These are phyloP conservation scores for Albula goreensis DNA, from an alignment of 2,113 vertebrate genomes.

Conservation along the genomic window DNA sequence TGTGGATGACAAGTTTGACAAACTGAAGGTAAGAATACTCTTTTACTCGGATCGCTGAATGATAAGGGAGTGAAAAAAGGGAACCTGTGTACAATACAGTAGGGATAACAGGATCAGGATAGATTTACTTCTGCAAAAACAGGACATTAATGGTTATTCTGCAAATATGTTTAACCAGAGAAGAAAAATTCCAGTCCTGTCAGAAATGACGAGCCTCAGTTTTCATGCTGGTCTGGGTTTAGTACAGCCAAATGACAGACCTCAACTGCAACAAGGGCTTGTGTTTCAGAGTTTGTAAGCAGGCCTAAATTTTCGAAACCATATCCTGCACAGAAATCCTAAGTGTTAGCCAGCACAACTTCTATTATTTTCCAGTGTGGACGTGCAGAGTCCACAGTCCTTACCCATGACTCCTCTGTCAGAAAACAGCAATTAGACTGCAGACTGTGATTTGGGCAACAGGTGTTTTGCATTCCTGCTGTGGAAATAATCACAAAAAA, in stretches of 20 bases:
- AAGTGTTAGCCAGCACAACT: not conserved
- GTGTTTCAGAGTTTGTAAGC: not conserved
- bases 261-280: not conserved
- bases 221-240: not conserved
- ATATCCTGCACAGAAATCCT: not conserved
- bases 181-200: not conserved
- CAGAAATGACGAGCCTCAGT: not conserved
- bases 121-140: not conserved
- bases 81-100: not conserved
- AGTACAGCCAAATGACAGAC: not conserved
- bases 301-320: not conserved
- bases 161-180: not conserved
- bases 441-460: constrained; percentile 14
- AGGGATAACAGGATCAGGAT: not conserved
- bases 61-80: not conserved
- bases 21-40: constrained; percentile 84
- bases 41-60: not conserved
- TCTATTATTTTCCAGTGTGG: not conserved
- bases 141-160: not conserved
- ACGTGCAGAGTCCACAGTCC: not conserved
- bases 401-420: not conserved
- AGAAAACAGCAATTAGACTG: constrained; percentile 9
- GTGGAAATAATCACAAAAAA: not conserved
- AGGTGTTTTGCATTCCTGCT: constrained; percentile 13
- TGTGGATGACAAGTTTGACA: constrained; percentile 98